Conservation (phyloP, 23 tunicate genomes). For the Trididemnum clinides region DNA sequence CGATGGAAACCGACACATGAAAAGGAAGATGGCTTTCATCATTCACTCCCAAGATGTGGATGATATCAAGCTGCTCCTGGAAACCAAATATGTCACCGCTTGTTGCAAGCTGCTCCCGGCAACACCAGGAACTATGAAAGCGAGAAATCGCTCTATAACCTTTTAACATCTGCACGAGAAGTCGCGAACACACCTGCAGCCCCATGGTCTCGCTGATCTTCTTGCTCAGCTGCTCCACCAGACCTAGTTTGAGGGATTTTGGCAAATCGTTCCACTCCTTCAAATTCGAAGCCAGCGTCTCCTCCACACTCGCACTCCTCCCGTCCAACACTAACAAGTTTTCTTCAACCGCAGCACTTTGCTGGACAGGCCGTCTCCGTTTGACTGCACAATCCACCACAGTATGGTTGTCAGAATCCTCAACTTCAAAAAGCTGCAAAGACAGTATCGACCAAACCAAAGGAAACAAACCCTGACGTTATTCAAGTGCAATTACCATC, state of each 20-base stretch:
- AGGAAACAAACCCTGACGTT: too few species aligned
- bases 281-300: constrained; percentile 13
- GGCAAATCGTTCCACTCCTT: constrained; percentile 52
- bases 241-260: constrained; percentile 17
- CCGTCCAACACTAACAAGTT: too few species aligned
- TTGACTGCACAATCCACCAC: neutral
- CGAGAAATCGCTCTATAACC: neutral
- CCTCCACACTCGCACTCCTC: too few species aligned
- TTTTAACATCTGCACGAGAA: neutral
- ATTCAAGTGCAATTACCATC: too few species aligned
- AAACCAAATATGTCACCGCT: neutral
- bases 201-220: constrained; percentile 57
- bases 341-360: too few species aligned
- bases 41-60: constrained; percentile 57
- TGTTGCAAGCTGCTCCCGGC: neutral
- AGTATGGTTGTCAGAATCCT: neutral
- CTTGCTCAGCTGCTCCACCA: constrained; percentile 62
- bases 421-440: neutral
- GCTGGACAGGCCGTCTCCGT: too few species aligned
- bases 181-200: constrained; percentile 39
- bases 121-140: neutral
- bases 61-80: constrained; percentile 82
- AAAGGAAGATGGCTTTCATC: neutral
- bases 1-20: constrained; percentile 29
- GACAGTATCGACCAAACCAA: too few species aligned